Percentiles rank a stretch among this genome's conserved stretches.
Conservation (phyloP, 2,113 vertebrate species). For the Ardeotis arabs region DNA sequence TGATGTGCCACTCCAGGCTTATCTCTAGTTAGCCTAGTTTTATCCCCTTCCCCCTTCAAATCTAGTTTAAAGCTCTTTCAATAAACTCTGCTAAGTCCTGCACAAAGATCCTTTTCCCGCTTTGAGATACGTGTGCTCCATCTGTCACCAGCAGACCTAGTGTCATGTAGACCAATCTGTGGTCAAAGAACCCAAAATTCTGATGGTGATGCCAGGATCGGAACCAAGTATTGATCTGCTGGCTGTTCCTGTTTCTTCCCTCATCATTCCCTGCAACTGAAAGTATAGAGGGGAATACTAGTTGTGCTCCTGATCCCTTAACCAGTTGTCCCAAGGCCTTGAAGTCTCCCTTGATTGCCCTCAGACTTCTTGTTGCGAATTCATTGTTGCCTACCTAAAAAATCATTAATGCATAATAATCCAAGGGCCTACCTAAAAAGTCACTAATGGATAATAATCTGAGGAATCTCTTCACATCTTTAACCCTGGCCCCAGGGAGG, state of each 20-base stretch:
- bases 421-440: not conserved
- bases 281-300: not conserved
- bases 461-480: not conserved
- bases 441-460: not conserved
- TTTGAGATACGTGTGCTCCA: not conserved
- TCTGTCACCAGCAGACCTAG: not conserved
- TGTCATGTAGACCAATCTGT: not conserved
- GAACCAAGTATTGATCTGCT: not conserved
- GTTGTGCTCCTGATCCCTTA: not conserved
- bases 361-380: not conserved
- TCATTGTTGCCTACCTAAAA: not conserved
- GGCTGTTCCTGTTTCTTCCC: not conserved
- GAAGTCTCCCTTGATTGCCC: not conserved
- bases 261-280: not conserved
- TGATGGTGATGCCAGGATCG: not conserved
- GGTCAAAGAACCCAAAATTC: not conserved
- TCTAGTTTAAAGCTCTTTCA: not conserved
- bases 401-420: not conserved
- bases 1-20: rapidly evolving
- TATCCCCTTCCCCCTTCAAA: not conserved
- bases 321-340: not conserved
- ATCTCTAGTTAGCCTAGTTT: not conserved
- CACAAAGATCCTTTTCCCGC: rapidly evolving
- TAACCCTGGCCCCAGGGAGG: not conserved
- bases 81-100: not conserved